Evolutionary conservation across 2,888 invertebrate genomes (phyloP), one percentile per base, ranked within the genome.

Genomic region (Clunio marinus): DNA sequence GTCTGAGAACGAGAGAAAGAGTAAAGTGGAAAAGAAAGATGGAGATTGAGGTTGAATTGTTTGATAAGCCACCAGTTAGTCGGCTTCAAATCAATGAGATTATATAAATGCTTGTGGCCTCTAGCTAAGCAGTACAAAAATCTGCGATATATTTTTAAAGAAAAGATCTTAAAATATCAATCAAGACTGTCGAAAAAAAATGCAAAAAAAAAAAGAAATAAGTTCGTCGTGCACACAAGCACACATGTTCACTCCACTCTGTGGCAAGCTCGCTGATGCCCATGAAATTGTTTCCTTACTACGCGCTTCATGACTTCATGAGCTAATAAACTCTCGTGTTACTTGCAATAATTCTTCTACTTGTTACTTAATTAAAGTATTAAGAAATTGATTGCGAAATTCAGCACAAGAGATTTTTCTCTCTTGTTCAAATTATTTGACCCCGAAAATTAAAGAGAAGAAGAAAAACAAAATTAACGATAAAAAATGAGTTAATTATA

Each of bases 401-500:
- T 41, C 41, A 15, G 41, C 41, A n/a, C 41, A 5, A 41, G 32
- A 32, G 41, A 41, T 10, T n/a, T 41, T 41, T 41, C 32, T 10
- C 7, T 51, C 51, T 51, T 51, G 17, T 17, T 51, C 22, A 20
- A 51, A 51, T 22, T 17, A 51, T 51, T 51, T 51, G 51, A 51
- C 51, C 51, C 51, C 51, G 51, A 51, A 51, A 51, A 51, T 3
- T n/a, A n/a, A 22, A 51, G 10, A n/a, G 8, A n/a, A 45, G 41
- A 51, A 17, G 10, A 51, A 51, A n/a, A n/a, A n/a, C n/a, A n/a
- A n/a, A 51, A 51, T 51, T n/a, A n/a, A 41, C 51, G 17, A 51
- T 51, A 51, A 51, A 51, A 15, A 41, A 41, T 41, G 41, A 41
- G 41, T 41, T 41, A 41, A 41, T 41, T 41, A 51, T 22, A 51